Conservation (phyloP, 1,140 invertebrate genomes). For the Pseudobourletiella spinata region DNA sequence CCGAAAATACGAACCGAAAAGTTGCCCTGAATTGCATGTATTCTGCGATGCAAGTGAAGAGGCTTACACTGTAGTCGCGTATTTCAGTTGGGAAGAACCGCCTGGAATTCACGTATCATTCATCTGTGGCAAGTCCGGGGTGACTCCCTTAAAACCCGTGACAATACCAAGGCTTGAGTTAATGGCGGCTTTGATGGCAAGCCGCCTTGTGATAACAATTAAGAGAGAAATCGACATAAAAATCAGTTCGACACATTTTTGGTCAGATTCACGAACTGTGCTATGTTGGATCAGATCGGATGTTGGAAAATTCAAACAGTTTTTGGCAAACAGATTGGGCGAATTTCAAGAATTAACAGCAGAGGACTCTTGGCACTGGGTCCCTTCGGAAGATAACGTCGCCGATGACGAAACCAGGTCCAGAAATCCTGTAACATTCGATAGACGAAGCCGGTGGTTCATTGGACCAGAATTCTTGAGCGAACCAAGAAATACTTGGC, state of each 20-base stretch:
- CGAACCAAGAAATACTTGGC: too few relatives aligned
- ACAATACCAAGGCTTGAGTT: constrained; percentile 43
- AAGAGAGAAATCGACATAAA: constrained; percentile 7
- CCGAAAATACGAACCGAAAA: neutral
- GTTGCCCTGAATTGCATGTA: constrained; percentile 11
- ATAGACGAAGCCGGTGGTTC: constrained; percentile 15
- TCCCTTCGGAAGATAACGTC: constrained; percentile 26
- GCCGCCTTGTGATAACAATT: constrained; percentile 32
- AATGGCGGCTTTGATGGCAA: constrained; percentile 40
- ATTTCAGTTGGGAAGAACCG: neutral
- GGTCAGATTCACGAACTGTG: constrained; percentile 30
- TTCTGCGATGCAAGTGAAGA: constrained; percentile 20
- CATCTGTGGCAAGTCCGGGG: neutral
- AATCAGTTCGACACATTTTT: constrained; percentile 5
- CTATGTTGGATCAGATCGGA: constrained; percentile 22
- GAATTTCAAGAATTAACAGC: constrained; percentile 28
- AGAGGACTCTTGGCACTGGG: constrained; percentile 16
- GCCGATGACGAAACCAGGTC: constrained; percentile 28
- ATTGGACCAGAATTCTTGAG: constrained; percentile 21
- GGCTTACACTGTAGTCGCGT: constrained; percentile 9
- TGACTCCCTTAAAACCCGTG: constrained; percentile 38
- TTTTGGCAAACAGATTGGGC: constrained; percentile 30
- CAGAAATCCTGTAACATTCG: neutral
- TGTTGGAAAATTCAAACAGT: constrained; percentile 13
- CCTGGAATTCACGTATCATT: neutral